Percentiles rank a stretch among this genome's conserved stretches.
Evolutionary conservation across 2,113 vertebrate species (phyloP).

Genomic region (Lota lota): DNA sequence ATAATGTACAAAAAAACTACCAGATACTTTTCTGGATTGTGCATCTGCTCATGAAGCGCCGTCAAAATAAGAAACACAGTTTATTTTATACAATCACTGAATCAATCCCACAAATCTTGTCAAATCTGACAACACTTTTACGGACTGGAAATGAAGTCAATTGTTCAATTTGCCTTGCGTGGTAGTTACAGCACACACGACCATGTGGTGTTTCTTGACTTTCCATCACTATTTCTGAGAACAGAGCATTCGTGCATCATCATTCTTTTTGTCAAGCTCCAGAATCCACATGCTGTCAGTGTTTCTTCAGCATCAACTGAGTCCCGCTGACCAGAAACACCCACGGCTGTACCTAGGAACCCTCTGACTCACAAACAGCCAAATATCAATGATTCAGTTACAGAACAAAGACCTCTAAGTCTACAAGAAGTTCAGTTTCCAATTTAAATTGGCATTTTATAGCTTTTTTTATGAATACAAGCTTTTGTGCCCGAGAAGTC

Average conservation of each 20-base stretch:
- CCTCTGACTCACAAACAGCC: conserved; percentile 25
- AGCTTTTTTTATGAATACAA: conserved; percentile 19
- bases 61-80: no score
- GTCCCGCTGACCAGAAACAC: conserved; percentile 24
- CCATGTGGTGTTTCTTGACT: no score
- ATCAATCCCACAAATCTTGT: no score
- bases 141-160: no score
- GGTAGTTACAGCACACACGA: no score
- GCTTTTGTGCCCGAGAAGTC: conserved; percentile 7
- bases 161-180: no score
- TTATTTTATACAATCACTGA: no score
- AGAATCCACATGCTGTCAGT: conserved; percentile 17
- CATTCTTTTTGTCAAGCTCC: not conserved
- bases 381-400: conserved; percentile 47
- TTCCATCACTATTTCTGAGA: not conserved
- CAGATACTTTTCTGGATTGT: not conserved
- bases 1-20: not conserved
- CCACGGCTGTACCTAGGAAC: conserved; percentile 36
- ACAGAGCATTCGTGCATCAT: not conserved
- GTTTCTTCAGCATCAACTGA: not conserved
- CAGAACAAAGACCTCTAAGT: conserved; percentile 41
- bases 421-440: conserved; percentile 3
- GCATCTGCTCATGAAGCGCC: no score
- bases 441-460: conserved; percentile 18
- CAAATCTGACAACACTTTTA: no score